These are phyloP conservation scores for Barbus barbus DNA, from an alignment of 2,113 vertebrate genomes.

Conservation along the genomic window DNA sequence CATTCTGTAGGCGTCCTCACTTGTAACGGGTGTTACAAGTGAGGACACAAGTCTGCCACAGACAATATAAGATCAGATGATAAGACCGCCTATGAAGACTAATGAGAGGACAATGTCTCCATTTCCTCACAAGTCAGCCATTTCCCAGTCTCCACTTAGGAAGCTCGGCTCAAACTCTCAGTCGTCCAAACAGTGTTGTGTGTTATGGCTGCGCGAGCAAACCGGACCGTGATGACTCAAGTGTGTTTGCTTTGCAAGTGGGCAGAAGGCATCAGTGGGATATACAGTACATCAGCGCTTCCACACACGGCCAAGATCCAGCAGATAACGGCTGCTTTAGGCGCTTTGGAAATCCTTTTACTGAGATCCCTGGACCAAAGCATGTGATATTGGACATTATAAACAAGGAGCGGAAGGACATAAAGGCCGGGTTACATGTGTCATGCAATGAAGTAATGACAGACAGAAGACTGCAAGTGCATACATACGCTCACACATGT, in stretches of 20 bases:
- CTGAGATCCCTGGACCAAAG: conserved; percentile 33
- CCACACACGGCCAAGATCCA: background rate
- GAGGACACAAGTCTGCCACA: background rate
- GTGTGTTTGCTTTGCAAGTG: conserved; percentile 71
- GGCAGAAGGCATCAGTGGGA: conserved; percentile 61
- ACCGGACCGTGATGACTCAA: conserved; percentile 63
- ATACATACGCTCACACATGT: background rate
- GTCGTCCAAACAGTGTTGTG: conserved; percentile 58
- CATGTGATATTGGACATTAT: conserved; percentile 14
- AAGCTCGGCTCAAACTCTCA: conserved; percentile 51
- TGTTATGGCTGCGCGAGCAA: conserved; percentile 70
- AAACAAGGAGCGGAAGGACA: background rate
- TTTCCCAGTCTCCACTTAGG: background rate
- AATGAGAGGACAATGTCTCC: conserved; percentile 40
- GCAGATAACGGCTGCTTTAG: conserved; percentile 18
- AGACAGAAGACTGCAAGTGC: background rate
- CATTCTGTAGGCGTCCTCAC: conserved; percentile 58
- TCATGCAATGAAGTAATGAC: conserved; percentile 2
- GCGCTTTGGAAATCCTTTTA: conserved; percentile 36
- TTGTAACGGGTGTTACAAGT: conserved; percentile 43
- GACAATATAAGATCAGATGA: conserved; percentile 15
- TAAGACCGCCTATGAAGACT: conserved; percentile 32
- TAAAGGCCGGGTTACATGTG: background rate
- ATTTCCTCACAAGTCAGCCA: conserved; percentile 31
- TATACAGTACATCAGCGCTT: conserved; percentile 40